Conservation (phyloP, 2,113 vertebrate genomes). For the Sorex fumeus region DNA sequence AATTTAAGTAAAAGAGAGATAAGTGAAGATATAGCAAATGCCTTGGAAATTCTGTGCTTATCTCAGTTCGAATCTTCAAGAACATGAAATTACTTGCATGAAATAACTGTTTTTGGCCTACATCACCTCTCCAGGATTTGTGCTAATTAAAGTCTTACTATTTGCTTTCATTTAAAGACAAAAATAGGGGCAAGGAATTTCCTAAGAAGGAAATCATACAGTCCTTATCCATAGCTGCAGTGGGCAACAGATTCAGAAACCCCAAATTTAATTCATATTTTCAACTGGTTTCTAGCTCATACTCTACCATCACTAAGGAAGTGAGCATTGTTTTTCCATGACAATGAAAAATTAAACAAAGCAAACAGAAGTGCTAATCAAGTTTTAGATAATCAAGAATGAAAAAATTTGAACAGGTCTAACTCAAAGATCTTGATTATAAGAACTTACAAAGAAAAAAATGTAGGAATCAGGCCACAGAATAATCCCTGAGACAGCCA, state of each 20-base stretch:
- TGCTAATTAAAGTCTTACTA: background rate
- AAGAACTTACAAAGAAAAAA: background rate
- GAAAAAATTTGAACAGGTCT: background rate
- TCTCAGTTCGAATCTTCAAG: background rate
- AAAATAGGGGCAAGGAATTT: background rate
- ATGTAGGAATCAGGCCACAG: background rate
- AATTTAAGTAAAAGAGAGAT: background rate
- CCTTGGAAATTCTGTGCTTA: background rate
- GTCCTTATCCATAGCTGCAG: background rate
- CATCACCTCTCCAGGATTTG: background rate
- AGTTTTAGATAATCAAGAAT: background rate
- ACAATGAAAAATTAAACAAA: background rate
- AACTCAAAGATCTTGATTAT: background rate
- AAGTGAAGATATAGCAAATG: background rate
- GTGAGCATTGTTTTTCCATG: background rate
- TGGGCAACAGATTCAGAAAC: background rate
- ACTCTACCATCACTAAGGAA: background rate
- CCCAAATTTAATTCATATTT: background rate
- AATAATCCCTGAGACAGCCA: background rate
- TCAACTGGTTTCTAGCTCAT: background rate
- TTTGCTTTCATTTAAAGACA: background rate
- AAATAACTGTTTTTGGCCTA: background rate
- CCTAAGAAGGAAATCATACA: background rate
- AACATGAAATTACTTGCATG: background rate
- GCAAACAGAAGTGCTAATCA: background rate